Evolutionary conservation across 2,888 invertebrate genomes (phyloP), one percentile per base, ranked within the genome.

Genomic region (Drosophila pseudotakahashii): DNA sequence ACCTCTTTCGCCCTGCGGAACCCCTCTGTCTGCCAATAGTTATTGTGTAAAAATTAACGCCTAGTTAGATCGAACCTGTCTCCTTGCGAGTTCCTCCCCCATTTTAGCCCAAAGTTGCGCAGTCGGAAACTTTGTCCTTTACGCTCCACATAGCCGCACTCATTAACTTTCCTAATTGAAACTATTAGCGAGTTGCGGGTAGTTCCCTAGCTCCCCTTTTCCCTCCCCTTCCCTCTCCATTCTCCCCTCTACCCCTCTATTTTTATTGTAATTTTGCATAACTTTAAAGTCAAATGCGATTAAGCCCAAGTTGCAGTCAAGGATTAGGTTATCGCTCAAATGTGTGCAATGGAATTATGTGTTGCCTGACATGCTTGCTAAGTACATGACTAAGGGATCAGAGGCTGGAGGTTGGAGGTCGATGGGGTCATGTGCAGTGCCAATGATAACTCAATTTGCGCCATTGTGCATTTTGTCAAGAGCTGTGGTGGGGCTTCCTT

Each of bases 1-100:
- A 41, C n/a, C 36, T 13, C n/a, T n/a, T n/a, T n/a, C n/a, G n/a
- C n/a, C 4, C 16, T 14, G 10, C 10, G 16, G 16, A 30, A 30
- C 6, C 19, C 42, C 42, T 42, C 42, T 19, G n/a, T 44, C 54
- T 52, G 51, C 73, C 75, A 76, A 79, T 82, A 81, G 78, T 78
- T 80, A 80, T 80, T 83, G 80, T 81, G 86, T 80, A 68, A 83
- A 86, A 81, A 83, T 76, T 83, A 78, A 82, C 87, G 86, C 87
- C 77, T 75, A 60, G 61, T 61, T 60, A 42, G 42, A 59, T 57
- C n/a, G 57, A 55, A 37, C 54, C 45, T 39, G 26, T 32, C 37
- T 37, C 53, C 42, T 30, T 30, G 39, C 36, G 7, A 6, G 23
- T 13, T 44, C 50, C 32, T 26, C 1, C 36, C 23, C 50, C 7